Conservation (phyloP, 2,888 invertebrate genomes). For the Ormia ochracea region DNA sequence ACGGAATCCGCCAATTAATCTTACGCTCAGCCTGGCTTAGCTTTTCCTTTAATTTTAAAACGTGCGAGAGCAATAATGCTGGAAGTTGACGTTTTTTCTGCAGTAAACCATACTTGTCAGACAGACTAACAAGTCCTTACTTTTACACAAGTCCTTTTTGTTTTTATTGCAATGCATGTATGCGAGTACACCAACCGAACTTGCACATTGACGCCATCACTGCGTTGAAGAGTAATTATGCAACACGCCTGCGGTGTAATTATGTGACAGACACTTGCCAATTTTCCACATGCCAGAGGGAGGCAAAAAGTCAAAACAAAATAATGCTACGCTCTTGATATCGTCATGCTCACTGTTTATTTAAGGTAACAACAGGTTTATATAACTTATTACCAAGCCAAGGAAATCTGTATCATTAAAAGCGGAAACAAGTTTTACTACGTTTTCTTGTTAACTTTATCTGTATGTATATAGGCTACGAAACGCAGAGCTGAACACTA, state of each 20-base stretch:
- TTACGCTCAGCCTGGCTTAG: conserved; percentile 3
- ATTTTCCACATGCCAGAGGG: conserved; percentile 48
- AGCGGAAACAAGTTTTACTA: conserved; percentile 11
- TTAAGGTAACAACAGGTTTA: conserved; percentile 58
- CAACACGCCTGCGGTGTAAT: conserved; percentile 57
- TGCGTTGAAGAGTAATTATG: conserved; percentile 53
- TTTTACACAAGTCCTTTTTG: conserved; percentile 22
- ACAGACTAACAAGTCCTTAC: not conserved
- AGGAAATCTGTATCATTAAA: conserved; percentile 43
- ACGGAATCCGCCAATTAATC: conserved; percentile 32
- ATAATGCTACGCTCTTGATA: conserved; percentile 25
- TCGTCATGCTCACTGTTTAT: conserved; percentile 52
- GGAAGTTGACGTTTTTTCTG: conserved; percentile 15
- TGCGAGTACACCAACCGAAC: not conserved
- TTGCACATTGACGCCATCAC: not conserved
- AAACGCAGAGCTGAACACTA: not conserved
- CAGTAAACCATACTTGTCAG: not conserved
- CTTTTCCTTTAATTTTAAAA: conserved; percentile 13
- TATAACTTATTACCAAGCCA: conserved; percentile 54
- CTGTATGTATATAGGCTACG: not conserved
- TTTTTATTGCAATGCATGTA: not conserved
- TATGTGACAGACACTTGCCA: conserved; percentile 61
- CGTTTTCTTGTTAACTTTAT: not conserved
- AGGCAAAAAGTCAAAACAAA: conserved; percentile 14
- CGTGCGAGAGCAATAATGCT: not conserved